Evolutionary conservation across 2,797 vertebrate species (phyloP).

Genomic region (Microtus agrestis): DNA sequence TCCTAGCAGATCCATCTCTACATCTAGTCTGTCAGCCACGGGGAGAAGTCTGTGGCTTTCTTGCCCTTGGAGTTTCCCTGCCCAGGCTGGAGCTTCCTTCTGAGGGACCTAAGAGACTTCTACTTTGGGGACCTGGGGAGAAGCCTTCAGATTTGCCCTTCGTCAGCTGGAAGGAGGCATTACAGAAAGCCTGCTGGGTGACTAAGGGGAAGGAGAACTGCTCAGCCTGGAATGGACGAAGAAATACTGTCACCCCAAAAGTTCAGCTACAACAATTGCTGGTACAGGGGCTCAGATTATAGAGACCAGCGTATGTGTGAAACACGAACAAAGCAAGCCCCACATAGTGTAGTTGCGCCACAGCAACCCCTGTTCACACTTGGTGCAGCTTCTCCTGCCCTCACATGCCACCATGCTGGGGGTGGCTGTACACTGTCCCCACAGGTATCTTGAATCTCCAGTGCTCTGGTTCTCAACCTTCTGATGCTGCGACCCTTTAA

Average conservation of each 20-base stretch:
- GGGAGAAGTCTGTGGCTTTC: not conserved
- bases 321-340: conserved; percentile 16
- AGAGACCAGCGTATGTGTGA: not conserved
- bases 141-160: not conserved
- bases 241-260: not conserved
- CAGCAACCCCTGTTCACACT: not conserved
- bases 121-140: not conserved
- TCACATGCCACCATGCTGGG: not conserved
- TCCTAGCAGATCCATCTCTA: not conserved
- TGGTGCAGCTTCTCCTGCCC: not conserved
- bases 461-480: not conserved
- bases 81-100: not conserved
- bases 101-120: not conserved
- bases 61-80: not conserved
- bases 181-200: not conserved
- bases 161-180: not conserved
- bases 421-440: too few relatives aligned
- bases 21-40: not conserved
- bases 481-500: not conserved
- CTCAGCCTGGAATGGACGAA: not conserved
- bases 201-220: not conserved
- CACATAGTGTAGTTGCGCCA: not conserved
- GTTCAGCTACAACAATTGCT: not conserved
- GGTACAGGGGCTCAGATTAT: not conserved
- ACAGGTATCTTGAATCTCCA: not conserved